Evolutionary conservation across 2,888 invertebrate species (phyloP).

Genomic region (Pollenia amentaria): DNA sequence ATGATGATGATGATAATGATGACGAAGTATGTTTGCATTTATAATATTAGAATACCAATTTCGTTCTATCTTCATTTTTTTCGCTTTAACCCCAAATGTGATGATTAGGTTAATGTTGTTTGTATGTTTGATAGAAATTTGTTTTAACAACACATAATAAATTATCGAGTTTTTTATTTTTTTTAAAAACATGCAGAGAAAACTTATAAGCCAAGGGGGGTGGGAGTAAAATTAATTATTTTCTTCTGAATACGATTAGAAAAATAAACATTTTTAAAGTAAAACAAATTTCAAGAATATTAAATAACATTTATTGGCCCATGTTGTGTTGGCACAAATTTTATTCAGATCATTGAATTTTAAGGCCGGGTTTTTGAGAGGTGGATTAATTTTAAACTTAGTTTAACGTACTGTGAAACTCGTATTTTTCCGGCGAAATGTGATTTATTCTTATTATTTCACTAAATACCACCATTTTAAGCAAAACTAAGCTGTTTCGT

Average conservation of each 20-base stretch:
- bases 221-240: neutral
- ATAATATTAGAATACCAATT: conserved; percentile 2
- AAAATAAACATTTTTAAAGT: neutral
- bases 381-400: too few relatives aligned
- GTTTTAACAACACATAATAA: conserved; percentile 17
- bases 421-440: too few relatives aligned
- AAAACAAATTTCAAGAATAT: too few relatives aligned
- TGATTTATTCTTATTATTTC: too few relatives aligned
- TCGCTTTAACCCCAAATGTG: neutral
- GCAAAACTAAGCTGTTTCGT: too few relatives aligned
- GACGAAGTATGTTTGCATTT: conserved; percentile 17
- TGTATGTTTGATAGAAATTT: neutral
- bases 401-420: too few relatives aligned
- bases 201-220: neutral
- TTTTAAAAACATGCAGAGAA: neutral
- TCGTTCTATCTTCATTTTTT: neutral
- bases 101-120: neutral
- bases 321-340: too few relatives aligned
- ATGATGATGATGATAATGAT: conserved; percentile 1
- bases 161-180: conserved; percentile 2
- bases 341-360: too few relatives aligned
- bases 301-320: too few relatives aligned
- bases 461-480: too few relatives aligned
- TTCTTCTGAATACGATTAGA: conserved; percentile 1
- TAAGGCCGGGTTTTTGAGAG: too few relatives aligned